Conservation (phyloP, 2,888 invertebrate genomes). For the Argyresthia albistria region DNA sequence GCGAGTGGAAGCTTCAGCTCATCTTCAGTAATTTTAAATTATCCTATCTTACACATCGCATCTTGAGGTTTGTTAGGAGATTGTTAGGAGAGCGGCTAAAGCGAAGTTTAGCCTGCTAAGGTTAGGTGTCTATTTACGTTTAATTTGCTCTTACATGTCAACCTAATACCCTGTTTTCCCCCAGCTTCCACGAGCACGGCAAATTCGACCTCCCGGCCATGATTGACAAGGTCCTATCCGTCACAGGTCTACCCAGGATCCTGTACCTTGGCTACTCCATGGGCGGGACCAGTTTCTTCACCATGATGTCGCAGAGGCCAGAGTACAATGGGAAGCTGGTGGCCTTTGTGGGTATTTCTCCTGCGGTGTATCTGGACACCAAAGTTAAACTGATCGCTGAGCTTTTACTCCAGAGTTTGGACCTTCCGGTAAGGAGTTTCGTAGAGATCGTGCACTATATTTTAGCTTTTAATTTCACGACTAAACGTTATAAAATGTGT, state of each 20-base stretch:
- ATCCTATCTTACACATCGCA: no score
- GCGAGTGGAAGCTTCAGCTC: no score
- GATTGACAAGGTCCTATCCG: constrained; percentile 59
- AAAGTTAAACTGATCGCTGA: constrained; percentile 25
- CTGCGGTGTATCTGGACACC: constrained; percentile 60
- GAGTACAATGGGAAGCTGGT: constrained; percentile 69
- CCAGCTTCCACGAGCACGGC: constrained; percentile 74
- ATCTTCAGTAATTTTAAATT: no score
- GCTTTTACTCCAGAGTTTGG: constrained; percentile 27
- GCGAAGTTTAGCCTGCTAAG: no score
- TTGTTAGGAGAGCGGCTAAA: no score
- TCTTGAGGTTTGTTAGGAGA: no score
- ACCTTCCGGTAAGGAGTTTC: constrained; percentile 41
- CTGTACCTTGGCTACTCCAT: constrained; percentile 74
- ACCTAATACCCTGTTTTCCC: no score
- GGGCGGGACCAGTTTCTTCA: constrained; percentile 70
- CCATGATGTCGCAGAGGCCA: constrained; percentile 66
- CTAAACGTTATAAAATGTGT: no score
- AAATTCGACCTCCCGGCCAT: constrained; percentile 70
- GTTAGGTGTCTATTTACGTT: no score
- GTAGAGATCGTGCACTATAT: no score
- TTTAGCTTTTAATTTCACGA: no score
- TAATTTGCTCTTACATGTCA: no score
- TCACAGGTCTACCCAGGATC: constrained; percentile 42
- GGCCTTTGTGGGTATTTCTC: constrained; percentile 64